Percentiles rank a stretch among this genome's conserved stretches.
Conservation (phyloP, 2,888 invertebrate species). For the Acrocyrtus sp. region DNA sequence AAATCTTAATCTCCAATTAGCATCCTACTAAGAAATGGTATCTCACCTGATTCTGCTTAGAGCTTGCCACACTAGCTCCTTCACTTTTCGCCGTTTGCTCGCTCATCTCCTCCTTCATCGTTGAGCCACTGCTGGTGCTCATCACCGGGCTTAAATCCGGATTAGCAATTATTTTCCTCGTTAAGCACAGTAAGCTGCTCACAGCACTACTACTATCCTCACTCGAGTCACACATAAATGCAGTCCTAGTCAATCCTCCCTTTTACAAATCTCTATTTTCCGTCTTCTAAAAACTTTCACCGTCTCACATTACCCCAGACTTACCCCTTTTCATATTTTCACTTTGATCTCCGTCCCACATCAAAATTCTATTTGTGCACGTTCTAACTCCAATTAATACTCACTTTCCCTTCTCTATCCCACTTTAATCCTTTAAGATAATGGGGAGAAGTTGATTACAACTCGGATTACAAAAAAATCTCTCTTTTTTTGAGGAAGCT, state of each 20-base stretch:
- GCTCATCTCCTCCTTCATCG: slow-evolving; percentile 32
- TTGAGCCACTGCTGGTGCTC: no score
- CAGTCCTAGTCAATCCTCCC: background rate
- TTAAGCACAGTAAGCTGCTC: background rate
- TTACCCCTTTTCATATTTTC: no score
- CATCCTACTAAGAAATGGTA: background rate
- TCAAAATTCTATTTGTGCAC: background rate
- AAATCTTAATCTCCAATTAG: background rate
- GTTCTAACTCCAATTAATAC: background rate
- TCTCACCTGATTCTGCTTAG: slow-evolving; percentile 36
- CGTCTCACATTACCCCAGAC: slow-evolving; percentile 25
- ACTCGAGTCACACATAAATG: slow-evolving; percentile 25
- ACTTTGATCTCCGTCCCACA: no score
- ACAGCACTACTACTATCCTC: slow-evolving; percentile 12
- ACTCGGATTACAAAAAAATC: no score
- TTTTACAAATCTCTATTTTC: background rate
- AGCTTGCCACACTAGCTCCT: slow-evolving; percentile 3
- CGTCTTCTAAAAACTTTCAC: no score
- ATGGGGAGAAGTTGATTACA: no score
- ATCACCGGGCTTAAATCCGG: slow-evolving; percentile 37
- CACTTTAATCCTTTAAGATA: no score
- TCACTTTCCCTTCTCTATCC: background rate
- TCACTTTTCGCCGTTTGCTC: slow-evolving; percentile 24
- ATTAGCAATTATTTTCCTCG: slow-evolving; percentile 10
- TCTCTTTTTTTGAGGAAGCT: no score